Percentiles rank a stretch among this genome's conserved stretches.
Conservation (phyloP, 2,888 invertebrate genomes). For the Holacanthella duospinosa region DNA sequence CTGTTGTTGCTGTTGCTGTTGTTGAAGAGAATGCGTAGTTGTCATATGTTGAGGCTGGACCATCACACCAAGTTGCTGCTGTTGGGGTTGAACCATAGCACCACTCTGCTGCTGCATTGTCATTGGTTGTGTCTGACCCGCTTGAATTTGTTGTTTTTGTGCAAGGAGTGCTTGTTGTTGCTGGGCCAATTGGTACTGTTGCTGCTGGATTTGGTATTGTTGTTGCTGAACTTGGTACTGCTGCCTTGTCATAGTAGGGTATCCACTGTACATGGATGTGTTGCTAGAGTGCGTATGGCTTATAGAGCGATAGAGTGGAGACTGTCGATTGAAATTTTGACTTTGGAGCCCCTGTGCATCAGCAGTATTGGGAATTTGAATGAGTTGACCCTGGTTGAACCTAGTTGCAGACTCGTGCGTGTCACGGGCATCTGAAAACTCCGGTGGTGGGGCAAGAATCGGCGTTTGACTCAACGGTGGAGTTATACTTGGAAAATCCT, state of each 20-base stretch:
- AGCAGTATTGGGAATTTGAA: neutral
- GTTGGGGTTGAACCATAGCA: neutral
- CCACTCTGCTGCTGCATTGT: constrained; percentile 12
- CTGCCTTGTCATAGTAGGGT: constrained; percentile 36
- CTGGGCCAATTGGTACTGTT: constrained; percentile 22
- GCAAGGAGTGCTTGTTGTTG: constrained; percentile 7
- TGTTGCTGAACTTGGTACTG: constrained; percentile 31
- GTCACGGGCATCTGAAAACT: constrained; percentile 54
- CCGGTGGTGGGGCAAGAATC: constrained; percentile 74
- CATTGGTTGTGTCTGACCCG: constrained; percentile 15
- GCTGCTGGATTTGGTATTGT: constrained; percentile 25
- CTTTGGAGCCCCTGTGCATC: constrained; percentile 2
- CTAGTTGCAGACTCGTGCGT: constrained; percentile 35
- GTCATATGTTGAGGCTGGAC: neutral
- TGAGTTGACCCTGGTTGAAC: constrained; percentile 32
- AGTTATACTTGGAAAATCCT: constrained; percentile 45
- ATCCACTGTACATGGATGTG: constrained; percentile 37
- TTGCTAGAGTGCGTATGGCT: constrained; percentile 35
- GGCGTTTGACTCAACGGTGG: constrained; percentile 47
- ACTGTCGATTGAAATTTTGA: constrained; percentile 36
- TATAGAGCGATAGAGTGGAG: constrained; percentile 37
- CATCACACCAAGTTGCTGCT: neutral
- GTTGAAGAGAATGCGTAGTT: neutral
- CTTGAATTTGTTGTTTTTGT: constrained; percentile 15
- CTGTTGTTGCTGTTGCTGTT: constrained; percentile 26